These are phyloP conservation scores for Hyperoplus lanceolatus DNA, from an alignment of 2,797 vertebrate species.

Conservation along the genomic window DNA sequence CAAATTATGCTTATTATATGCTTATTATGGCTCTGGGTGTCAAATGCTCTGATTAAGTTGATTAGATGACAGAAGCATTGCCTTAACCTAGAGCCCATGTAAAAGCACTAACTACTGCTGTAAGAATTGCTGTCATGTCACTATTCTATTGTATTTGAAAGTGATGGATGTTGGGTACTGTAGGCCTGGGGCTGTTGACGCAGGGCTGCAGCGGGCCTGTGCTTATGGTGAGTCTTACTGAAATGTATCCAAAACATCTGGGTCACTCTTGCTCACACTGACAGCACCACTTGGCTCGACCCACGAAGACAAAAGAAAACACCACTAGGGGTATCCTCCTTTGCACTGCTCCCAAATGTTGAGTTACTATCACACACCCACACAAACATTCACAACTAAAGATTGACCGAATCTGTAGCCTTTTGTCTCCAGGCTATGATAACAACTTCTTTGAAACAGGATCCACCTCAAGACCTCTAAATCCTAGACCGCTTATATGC, in stretches of 20 bases:
- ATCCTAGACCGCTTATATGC: constrained; percentile 63
- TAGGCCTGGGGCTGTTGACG: constrained; percentile 30
- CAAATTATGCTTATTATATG: constrained; percentile 1
- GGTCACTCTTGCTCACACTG: constrained; percentile 63
- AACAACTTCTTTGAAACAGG: constrained; percentile 74
- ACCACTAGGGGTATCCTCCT: constrained; percentile 61
- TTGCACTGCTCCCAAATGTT: constrained; percentile 46
- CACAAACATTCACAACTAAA: constrained; percentile 13
- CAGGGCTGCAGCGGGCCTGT: constrained; percentile 33
- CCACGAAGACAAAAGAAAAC: constrained; percentile 59
- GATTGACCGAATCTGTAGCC: constrained; percentile 44
- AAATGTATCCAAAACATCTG: constrained; percentile 79
- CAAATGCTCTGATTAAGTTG: constrained; percentile 12
- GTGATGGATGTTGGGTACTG: constrained; percentile 35
- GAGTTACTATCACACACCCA: constrained; percentile 40
- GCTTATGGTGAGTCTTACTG: constrained; percentile 62
- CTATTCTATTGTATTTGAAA: constrained; percentile 25
- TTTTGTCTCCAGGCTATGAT: constrained; percentile 48
- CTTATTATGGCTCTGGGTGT: constrained; percentile 12
- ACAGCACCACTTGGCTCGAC: constrained; percentile 47
- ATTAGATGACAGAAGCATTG: constrained; percentile 19
- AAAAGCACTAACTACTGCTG: neutral
- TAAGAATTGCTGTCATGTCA: neutral
- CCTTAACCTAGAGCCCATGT: neutral
- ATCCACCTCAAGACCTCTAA: constrained; percentile 62